phyloP scores from a whole-genome alignment of 2,113 vertebrate species.

The Acanthisitta chloris region DNA sequence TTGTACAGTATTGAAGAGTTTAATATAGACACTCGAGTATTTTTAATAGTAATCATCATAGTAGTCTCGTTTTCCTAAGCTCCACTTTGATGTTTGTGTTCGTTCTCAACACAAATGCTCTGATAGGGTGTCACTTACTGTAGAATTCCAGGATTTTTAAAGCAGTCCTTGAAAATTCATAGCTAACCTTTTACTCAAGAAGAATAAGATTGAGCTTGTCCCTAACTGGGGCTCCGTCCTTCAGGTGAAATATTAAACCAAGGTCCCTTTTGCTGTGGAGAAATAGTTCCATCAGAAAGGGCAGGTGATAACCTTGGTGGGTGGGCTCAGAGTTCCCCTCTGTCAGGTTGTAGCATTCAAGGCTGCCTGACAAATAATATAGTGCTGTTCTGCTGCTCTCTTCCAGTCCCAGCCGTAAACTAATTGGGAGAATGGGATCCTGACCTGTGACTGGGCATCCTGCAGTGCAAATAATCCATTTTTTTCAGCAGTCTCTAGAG shows the following conservation, averaged over 20 bases:
- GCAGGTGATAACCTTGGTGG: not conserved
- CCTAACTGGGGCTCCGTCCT: not conserved
- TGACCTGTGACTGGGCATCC: not conserved
- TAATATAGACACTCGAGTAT: not conserved
- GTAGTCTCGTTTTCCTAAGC: not conserved
- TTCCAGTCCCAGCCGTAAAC: not conserved
- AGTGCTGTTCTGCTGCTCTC: not conserved
- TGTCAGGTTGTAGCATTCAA: not conserved
- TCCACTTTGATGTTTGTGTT: not conserved
- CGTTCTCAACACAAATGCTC: not conserved
- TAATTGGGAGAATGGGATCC: not conserved
- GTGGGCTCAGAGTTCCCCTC: not conserved
- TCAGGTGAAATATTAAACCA: not conserved
- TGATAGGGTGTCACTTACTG: fast-evolving
- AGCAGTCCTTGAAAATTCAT: not conserved
- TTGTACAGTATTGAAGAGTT: not conserved
- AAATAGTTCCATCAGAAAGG: not conserved
- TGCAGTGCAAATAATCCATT: not conserved
- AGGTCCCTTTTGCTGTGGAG: not conserved
- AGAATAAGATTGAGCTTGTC: not conserved
- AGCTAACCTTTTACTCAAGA: not conserved
- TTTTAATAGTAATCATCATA: not conserved
- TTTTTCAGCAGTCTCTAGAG: not conserved
- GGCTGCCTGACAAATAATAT: not conserved
- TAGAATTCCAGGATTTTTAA: not conserved